Percentiles rank a stretch among this genome's conserved stretches.
Evolutionary conservation across 2,797 vertebrate genomes (phyloP).

Genomic region (Sebastes vulpes): DNA sequence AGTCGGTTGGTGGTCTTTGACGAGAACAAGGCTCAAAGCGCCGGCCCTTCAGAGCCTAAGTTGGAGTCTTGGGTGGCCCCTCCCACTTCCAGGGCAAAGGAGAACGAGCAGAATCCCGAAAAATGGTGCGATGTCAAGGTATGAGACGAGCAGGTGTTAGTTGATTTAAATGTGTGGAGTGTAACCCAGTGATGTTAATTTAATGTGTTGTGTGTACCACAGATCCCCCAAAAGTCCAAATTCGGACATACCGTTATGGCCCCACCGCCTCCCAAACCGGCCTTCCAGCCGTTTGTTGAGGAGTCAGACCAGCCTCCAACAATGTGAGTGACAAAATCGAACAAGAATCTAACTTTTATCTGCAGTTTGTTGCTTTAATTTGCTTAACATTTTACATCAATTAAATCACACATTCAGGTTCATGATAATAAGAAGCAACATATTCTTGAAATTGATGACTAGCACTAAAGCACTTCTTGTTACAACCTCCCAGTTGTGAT

Average conservation of each 20-base stretch:
- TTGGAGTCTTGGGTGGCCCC: conserved; percentile 89
- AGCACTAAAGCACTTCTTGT: not conserved
- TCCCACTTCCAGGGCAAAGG: conserved; percentile 89
- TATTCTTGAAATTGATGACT: not conserved
- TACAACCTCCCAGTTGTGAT: not conserved
- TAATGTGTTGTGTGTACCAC: not conserved
- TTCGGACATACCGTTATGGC: conserved; percentile 75
- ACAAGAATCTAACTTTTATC: not conserved
- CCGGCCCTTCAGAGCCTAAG: conserved; percentile 72
- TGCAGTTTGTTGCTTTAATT: not conserved
- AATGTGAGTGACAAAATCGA: conserved; percentile 87
- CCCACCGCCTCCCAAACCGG: conserved; percentile 80
- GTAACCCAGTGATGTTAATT: not conserved
- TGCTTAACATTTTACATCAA: not conserved
- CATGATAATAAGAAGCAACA: not conserved
- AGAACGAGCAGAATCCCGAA: conserved; percentile 90
- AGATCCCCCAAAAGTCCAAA: conserved; percentile 84
- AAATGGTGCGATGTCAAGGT: conserved; percentile 93
- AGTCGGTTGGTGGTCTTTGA: conserved; percentile 88
- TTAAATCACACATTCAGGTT: not conserved
- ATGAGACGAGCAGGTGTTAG: conserved; percentile 13
- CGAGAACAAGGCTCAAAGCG: conserved; percentile 84
- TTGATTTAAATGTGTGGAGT: not conserved
- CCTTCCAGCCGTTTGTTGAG: conserved; percentile 94
- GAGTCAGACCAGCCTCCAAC: conserved; percentile 89